phyloP scores from a whole-genome alignment of 2,888 invertebrate species.

The Eupithecia subumbrata region DNA sequence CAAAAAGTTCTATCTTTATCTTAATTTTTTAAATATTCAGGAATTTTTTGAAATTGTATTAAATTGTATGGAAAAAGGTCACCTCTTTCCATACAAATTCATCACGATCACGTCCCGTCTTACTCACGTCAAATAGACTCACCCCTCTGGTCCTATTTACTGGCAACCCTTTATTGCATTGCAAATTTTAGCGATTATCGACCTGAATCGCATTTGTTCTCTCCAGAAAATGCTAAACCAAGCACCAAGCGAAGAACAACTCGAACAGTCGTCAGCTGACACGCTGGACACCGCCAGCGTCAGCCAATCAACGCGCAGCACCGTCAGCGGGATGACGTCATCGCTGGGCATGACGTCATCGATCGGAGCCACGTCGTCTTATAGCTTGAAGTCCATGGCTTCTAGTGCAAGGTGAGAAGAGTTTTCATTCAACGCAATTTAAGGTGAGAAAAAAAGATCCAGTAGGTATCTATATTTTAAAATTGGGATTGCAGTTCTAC shows the following conservation, averaged over 20 bases:
- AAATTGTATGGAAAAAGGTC: too few species aligned
- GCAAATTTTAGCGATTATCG: too few species aligned
- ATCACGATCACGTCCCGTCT: too few species aligned
- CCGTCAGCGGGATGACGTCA: constrained; percentile 66
- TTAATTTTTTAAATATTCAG: too few species aligned
- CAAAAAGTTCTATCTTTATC: too few species aligned
- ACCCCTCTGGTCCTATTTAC: too few species aligned
- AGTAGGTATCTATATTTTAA: background rate
- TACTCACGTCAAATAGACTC: too few species aligned
- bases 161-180: too few species aligned
- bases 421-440: background rate
- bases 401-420: constrained; percentile 55
- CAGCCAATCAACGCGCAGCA: constrained; percentile 69
- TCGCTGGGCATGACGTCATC: constrained; percentile 74
- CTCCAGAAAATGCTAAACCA: constrained; percentile 77
- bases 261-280: constrained; percentile 65
- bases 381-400: constrained; percentile 72
- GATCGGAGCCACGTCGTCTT: constrained; percentile 72
- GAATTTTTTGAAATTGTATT: too few species aligned
- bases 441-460: background rate
- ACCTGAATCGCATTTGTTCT: background rate
- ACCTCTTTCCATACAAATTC: too few species aligned
- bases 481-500: too few species aligned
- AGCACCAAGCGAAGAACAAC: constrained; percentile 75
- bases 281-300: constrained; percentile 68